Evolutionary conservation across 2,797 vertebrate genomes (phyloP).

Genomic region (Periparus ater): DNA sequence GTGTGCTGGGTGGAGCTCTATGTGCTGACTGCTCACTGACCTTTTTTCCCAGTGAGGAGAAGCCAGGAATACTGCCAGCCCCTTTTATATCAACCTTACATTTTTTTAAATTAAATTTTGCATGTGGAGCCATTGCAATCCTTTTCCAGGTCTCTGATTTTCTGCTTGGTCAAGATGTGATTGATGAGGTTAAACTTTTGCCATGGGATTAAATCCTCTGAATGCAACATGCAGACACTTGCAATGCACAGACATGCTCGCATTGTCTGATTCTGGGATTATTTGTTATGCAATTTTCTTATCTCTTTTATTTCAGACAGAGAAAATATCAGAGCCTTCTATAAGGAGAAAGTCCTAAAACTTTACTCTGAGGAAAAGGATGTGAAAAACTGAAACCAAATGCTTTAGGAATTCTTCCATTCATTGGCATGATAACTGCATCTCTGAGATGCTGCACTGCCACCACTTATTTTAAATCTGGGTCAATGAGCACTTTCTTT

Average conservation of each 20-base stretch:
- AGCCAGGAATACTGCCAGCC: background rate
- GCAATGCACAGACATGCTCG: background rate
- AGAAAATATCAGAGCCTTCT: background rate
- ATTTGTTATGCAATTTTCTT: background rate
- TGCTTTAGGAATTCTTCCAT: background rate
- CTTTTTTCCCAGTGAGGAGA: background rate
- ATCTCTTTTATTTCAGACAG: background rate
- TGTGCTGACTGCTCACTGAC: background rate
- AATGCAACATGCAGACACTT: background rate
- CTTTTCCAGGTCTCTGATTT: background rate
- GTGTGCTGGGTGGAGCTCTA: background rate
- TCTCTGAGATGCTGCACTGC: background rate
- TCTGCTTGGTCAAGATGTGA: background rate
- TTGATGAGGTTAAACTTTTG: background rate
- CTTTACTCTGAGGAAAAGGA: background rate
- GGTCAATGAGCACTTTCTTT: background rate
- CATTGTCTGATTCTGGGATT: background rate
- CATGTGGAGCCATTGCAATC: background rate
- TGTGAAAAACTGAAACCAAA: background rate
- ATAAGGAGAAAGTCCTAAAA: background rate
- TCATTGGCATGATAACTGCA: background rate
- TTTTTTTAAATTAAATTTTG: background rate
- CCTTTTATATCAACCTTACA: background rate
- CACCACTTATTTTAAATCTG: background rate
- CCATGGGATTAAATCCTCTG: background rate